Evolutionary conservation across 2,888 invertebrate genomes (phyloP).

Genomic region (Drosophila colorata): DNA sequence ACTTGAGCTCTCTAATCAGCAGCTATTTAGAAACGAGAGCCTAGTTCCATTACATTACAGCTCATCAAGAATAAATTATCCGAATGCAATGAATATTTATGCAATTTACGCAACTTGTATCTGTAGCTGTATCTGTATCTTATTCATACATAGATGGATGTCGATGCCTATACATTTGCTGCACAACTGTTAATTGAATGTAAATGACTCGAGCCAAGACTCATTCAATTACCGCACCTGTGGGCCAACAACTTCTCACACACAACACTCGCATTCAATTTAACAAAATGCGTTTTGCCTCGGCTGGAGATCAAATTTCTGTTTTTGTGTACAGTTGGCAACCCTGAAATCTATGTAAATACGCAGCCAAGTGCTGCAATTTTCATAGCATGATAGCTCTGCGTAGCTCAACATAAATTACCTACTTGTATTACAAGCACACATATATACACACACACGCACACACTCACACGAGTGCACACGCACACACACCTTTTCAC

Average conservation of each 20-base stretch:
- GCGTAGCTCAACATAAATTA: slow-evolving; percentile 52
- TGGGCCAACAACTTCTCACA: slow-evolving; percentile 11
- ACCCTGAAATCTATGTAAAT: slow-evolving; percentile 70
- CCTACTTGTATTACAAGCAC: slow-evolving; percentile 40
- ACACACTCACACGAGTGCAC: not conserved
- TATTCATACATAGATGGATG: slow-evolving; percentile 43
- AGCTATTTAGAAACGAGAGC: slow-evolving; percentile 1
- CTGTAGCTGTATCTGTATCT: slow-evolving; percentile 31
- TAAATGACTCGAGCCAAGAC: slow-evolving; percentile 60
- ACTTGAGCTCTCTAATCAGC: slow-evolving; percentile 13
- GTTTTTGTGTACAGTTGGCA: slow-evolving; percentile 54
- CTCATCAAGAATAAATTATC: slow-evolving; percentile 37
- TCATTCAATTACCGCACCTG: slow-evolving; percentile 75
- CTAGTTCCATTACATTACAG: slow-evolving; percentile 12
- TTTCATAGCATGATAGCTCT: slow-evolving; percentile 41
- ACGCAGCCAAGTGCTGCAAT: slow-evolving; percentile 48
- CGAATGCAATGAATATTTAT: slow-evolving; percentile 47
- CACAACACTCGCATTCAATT: slow-evolving; percentile 35
- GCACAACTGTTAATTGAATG: slow-evolving; percentile 74
- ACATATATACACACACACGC: slow-evolving; percentile 6
- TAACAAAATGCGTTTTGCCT: slow-evolving; percentile 47
- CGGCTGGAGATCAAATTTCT: slow-evolving; percentile 56
- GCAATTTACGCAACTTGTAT: slow-evolving; percentile 1
- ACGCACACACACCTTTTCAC: not conserved
- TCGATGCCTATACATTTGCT: slow-evolving; percentile 23